Conservation (phyloP, 2,797 vertebrate species). For the Rhadinocentrus ornatus region DNA sequence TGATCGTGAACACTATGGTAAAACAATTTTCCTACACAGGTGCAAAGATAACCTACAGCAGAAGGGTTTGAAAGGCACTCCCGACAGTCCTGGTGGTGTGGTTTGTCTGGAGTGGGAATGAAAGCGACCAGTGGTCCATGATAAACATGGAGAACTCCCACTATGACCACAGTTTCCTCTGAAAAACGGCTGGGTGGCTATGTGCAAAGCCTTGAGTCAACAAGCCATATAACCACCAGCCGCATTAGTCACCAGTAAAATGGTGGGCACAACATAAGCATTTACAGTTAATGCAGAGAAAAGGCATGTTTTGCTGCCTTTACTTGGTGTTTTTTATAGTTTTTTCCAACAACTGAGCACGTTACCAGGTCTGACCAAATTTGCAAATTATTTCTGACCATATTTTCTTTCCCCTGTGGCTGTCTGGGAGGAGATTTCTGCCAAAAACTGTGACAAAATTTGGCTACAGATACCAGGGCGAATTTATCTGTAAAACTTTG, state of each 20-base stretch:
- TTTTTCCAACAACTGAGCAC: slow-evolving; percentile 36
- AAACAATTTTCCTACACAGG: slow-evolving; percentile 61
- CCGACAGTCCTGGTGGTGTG: slow-evolving; percentile 60
- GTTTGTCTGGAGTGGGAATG: slow-evolving; percentile 74
- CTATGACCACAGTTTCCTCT: slow-evolving; percentile 82
- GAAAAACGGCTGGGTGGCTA: slow-evolving; percentile 73
- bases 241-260: slow-evolving; percentile 75
- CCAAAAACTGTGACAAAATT: slow-evolving; percentile 8
- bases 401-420: slow-evolving; percentile 11
- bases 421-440: background rate
- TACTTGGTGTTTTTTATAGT: slow-evolving; percentile 55
- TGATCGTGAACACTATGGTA: slow-evolving; percentile 29
- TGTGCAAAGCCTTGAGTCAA: slow-evolving; percentile 79
- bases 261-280: slow-evolving; percentile 49
- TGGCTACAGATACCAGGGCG: background rate
- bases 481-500: background rate
- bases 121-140: slow-evolving; percentile 77
- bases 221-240: slow-evolving; percentile 72
- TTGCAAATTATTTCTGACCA: slow-evolving; percentile 21
- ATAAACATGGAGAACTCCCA: slow-evolving; percentile 80
- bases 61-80: slow-evolving; percentile 59
- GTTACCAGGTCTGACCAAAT: slow-evolving; percentile 47
- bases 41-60: slow-evolving; percentile 61
- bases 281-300: slow-evolving; percentile 59
- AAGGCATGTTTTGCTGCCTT: slow-evolving; percentile 39